phyloP scores from a whole-genome alignment of 1,140 invertebrate species.

The Cataglyphis hispanica region DNA sequence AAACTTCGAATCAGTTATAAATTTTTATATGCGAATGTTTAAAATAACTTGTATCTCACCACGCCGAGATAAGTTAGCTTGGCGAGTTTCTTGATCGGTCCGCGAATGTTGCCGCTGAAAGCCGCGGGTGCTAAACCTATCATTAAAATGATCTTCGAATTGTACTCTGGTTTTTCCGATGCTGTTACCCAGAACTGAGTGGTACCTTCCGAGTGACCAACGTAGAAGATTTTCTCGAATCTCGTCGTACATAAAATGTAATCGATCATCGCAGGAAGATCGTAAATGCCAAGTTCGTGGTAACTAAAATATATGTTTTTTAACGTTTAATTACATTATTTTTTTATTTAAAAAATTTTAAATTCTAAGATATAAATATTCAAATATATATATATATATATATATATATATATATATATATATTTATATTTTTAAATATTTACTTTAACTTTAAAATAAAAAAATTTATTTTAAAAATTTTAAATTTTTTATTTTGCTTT shows the following conservation, averaged over 20 bases:
- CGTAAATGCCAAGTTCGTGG: constrained; percentile 92
- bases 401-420: not conserved
- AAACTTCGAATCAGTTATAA: not conserved
- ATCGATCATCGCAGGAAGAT: constrained; percentile 92
- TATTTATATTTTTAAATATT: not conserved
- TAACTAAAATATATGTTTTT: constrained; percentile 80
- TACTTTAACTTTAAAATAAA: not conserved
- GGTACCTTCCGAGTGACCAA: constrained; percentile 90
- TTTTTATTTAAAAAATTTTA: constrained; percentile 85
- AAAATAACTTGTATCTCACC: constrained; percentile 15
- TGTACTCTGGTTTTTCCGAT: constrained; percentile 88
- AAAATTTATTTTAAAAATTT: too few relatives aligned
- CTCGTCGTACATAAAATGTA: constrained; percentile 88
- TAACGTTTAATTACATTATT: not conserved
- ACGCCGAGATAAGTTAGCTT: constrained; percentile 76
- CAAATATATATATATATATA: too few relatives aligned
- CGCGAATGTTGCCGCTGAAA: constrained; percentile 84
- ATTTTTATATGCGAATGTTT: not conserved
- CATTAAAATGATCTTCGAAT: constrained; percentile 86
- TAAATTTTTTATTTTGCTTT: not conserved
- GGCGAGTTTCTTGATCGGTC: constrained; percentile 80
- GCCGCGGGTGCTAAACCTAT: constrained; percentile 89
- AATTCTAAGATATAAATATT: constrained; percentile 64
- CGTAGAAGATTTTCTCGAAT: constrained; percentile 87
- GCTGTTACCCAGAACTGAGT: constrained; percentile 89